Evolutionary conservation across 2,888 invertebrate genomes (phyloP).

Genomic region (Netelia virgata): DNA sequence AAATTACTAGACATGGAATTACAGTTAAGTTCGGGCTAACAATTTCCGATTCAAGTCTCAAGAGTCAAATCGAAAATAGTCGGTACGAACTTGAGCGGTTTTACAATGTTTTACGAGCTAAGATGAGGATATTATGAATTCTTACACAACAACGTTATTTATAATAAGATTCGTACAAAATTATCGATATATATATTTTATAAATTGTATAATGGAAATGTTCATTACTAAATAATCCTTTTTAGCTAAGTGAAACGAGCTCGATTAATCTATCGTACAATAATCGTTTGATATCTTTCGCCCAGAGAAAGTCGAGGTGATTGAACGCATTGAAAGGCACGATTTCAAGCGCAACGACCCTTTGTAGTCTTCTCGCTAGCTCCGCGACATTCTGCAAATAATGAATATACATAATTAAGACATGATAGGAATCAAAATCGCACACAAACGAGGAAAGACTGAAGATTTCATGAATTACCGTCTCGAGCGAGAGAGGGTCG

Average conservation of each 20-base stretch:
- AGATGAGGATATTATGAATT: too few species aligned
- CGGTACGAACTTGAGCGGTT: too few species aligned
- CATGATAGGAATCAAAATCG: not conserved
- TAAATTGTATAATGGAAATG: not conserved
- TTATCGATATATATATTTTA: not conserved
- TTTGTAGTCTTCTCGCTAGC: constrained; percentile 66
- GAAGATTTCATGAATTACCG: constrained; percentile 48
- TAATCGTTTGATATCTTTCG: constrained; percentile 64
- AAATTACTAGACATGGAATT: too few species aligned
- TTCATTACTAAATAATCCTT: constrained; percentile 17
- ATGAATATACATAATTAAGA: constrained; percentile 1
- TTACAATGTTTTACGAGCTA: too few species aligned
- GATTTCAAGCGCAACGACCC: constrained; percentile 62
- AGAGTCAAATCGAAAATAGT: too few species aligned
- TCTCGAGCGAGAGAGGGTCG: constrained; percentile 66
- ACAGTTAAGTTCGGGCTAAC: too few species aligned
- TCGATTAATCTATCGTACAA: constrained; percentile 68
- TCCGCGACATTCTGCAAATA: constrained; percentile 67
- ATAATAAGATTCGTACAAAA: too few species aligned
- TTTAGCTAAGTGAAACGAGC: constrained; percentile 46
- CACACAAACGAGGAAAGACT: not conserved
- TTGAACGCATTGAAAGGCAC: constrained; percentile 59
- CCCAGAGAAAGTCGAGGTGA: constrained; percentile 69
- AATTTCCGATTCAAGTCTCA: too few species aligned
- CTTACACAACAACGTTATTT: too few species aligned